These are phyloP conservation scores for Pollimyrus isidori DNA, from an alignment of 2,113 vertebrate genomes.

Conservation along the genomic window DNA sequence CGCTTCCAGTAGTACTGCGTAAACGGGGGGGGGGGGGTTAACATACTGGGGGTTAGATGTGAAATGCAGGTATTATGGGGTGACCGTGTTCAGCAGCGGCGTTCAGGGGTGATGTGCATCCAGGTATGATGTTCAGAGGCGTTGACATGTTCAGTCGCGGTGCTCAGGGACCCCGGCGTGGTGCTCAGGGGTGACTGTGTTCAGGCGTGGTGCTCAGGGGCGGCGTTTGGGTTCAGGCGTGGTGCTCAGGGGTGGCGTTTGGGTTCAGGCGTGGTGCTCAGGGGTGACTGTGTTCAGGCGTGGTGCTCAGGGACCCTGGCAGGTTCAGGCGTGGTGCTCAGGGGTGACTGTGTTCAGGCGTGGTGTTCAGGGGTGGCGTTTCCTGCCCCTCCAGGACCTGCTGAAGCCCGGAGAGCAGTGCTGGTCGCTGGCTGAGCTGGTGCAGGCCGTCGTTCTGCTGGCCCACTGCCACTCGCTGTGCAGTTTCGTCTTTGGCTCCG, in stretches of 20 bases:
- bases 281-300: not conserved
- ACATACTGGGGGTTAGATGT: not conserved
- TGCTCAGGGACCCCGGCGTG: not conserved
- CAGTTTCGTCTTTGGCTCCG: slow-evolving; percentile 66
- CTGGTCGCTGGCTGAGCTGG: slow-evolving; percentile 70
- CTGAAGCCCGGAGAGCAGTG: slow-evolving; percentile 66
- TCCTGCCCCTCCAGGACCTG: slow-evolving; percentile 47
- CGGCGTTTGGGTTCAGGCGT: too few species aligned
- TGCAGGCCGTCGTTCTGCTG: slow-evolving; percentile 67
- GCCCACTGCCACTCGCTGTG: slow-evolving; percentile 70
- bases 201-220: not conserved
- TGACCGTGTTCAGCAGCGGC: not conserved
- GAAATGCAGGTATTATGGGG: not conserved
- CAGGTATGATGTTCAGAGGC: not conserved
- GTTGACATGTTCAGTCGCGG: not conserved
- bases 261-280: not conserved
- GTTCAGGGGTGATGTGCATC: not conserved
- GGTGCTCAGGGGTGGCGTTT: too few species aligned
- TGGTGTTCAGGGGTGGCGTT: not conserved
- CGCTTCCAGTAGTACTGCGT: too few species aligned
- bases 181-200: not conserved
- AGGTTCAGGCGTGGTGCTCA: not conserved
- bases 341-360: not conserved
- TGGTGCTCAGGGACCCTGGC: not conserved
- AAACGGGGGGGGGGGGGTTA: not conserved